Conservation (phyloP, 2,113 vertebrate species). For the Verasper variegatus region DNA sequence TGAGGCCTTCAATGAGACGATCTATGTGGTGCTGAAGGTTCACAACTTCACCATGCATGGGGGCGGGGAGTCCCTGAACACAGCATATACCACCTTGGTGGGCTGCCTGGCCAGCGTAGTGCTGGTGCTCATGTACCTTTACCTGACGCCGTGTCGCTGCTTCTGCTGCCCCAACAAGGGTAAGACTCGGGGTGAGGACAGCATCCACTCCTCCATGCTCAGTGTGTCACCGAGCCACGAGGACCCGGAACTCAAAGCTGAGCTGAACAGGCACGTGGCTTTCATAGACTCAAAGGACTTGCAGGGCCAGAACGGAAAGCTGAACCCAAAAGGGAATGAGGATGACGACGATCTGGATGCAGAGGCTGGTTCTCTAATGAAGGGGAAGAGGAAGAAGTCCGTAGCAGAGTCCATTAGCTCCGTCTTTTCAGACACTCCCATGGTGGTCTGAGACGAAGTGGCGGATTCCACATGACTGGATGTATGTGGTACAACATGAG, state of each 20-base stretch:
- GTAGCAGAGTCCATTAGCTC: slow-evolving; percentile 96
- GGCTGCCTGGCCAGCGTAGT: slow-evolving; percentile 96
- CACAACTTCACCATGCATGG: slow-evolving; percentile 90
- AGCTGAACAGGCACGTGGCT: slow-evolving; percentile 83
- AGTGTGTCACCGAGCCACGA: slow-evolving; percentile 92
- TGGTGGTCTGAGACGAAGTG: slow-evolving; percentile 88
- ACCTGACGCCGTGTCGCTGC: slow-evolving; percentile 95
- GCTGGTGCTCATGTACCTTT: slow-evolving; percentile 96
- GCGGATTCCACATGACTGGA: slow-evolving; percentile 38
- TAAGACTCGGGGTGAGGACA: slow-evolving; percentile 87
- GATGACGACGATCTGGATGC: slow-evolving; percentile 72
- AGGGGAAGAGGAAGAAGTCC: slow-evolving; percentile 91
- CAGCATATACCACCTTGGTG: slow-evolving; percentile 96
- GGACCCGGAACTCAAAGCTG: slow-evolving; percentile 79
- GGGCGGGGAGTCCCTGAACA: slow-evolving; percentile 90
- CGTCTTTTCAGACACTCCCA: slow-evolving; percentile 97
- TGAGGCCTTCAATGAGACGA: slow-evolving; percentile 90
- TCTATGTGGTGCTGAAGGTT: slow-evolving; percentile 93
- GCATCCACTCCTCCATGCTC: slow-evolving; percentile 95
- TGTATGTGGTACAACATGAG: slow-evolving; percentile 41
- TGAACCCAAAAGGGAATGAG: slow-evolving; percentile 85
- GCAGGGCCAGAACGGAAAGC: slow-evolving; percentile 91
- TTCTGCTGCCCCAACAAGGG: slow-evolving; percentile 89
- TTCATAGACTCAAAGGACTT: slow-evolving; percentile 87
- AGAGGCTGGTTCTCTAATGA: slow-evolving; percentile 78